Conservation (phyloP, 92 coral and sea anemone genomes). For the Meandrina meandrites region DNA sequence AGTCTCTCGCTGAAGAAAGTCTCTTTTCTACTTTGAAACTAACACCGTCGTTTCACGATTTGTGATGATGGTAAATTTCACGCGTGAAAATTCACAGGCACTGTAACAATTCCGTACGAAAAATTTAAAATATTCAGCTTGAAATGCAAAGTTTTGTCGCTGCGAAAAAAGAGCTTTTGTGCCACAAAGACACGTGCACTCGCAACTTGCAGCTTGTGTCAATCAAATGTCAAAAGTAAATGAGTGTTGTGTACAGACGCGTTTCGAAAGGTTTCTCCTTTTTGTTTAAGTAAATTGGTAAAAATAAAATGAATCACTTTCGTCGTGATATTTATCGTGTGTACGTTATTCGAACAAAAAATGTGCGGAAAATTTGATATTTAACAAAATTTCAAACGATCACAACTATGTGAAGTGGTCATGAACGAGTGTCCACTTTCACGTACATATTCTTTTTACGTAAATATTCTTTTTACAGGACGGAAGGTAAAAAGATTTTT, state of each 20-base stretch:
- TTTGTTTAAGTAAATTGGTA: neutral
- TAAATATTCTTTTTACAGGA: no score
- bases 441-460: no score
- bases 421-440: neutral
- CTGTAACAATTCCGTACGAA: neutral
- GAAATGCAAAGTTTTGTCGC: neutral
- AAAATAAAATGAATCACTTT: neutral
- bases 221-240: slow-evolving; percentile 38
- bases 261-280: neutral
- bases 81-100: slow-evolving; percentile 11
- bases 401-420: neutral
- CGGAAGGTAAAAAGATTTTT: no score
- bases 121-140: neutral
- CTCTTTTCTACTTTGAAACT: neutral
- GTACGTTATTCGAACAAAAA: neutral
- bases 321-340: neutral
- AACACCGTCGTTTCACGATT: slow-evolving; percentile 18
- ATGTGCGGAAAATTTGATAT: neutral
- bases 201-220: slow-evolving; percentile 19
- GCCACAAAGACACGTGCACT: slow-evolving; percentile 26
- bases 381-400: no score
- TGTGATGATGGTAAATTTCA: slow-evolving; percentile 19
- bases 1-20: neutral
- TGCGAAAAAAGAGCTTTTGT: slow-evolving; percentile 6
- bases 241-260: neutral